Conservation (phyloP, 2,888 invertebrate species). For the Frankliniella intonsa region DNA sequence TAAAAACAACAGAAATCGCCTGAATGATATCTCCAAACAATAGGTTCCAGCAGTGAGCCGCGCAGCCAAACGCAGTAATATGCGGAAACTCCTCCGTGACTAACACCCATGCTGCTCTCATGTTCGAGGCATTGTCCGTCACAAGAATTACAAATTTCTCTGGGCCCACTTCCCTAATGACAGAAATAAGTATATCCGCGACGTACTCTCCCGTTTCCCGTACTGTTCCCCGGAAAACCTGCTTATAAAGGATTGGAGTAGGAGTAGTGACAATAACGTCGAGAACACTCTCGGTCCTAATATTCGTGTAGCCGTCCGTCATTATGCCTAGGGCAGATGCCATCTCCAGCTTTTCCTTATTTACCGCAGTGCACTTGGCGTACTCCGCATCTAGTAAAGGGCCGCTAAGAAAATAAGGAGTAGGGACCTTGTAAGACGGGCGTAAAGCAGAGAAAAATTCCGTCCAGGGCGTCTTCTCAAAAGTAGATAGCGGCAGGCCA, state of each 20-base stretch:
- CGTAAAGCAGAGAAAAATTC: background rate
- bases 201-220: slow-evolving; percentile 26
- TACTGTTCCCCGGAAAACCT: slow-evolving; percentile 21
- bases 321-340: background rate
- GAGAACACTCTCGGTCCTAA: slow-evolving; percentile 3
- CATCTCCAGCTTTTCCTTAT: background rate
- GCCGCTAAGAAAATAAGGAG: background rate
- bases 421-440: background rate
- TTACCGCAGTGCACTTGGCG: background rate
- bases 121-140: slow-evolving; percentile 31
- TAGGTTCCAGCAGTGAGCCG: slow-evolving; percentile 29
- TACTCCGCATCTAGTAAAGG: background rate
- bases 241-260: slow-evolving; percentile 28
- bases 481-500: background rate
- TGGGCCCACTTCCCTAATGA: slow-evolving; percentile 15
- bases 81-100: background rate
- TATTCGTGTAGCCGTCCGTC: slow-evolving; percentile 15
- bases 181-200: background rate
- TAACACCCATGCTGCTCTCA: slow-evolving; percentile 29
- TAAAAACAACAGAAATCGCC: background rate
- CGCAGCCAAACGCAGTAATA: slow-evolving; percentile 28
- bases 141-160: slow-evolving; percentile 27
- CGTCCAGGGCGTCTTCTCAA: background rate
- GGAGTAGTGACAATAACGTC: background rate
- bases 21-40: slow-evolving; percentile 8